Evolutionary conservation across 35 echinoderm and acorn worm species (phyloP).

Genomic region (Holothuria glaberrima): DNA sequence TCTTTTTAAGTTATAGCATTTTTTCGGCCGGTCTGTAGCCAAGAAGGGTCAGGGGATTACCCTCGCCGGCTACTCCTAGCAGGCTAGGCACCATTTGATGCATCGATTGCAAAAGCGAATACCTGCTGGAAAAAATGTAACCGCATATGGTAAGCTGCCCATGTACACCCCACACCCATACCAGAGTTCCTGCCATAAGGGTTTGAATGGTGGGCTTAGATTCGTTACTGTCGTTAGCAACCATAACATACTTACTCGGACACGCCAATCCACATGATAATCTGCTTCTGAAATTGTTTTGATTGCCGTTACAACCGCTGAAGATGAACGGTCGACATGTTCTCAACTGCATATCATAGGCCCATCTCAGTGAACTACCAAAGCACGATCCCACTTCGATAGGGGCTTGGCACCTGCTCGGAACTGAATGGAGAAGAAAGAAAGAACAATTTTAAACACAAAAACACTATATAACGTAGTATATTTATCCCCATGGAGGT

Average conservation of each 20-base stretch:
- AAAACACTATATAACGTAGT: background rate
- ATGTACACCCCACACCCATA: no score
- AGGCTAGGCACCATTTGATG: no score
- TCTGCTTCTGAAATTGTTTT: conserved; percentile 17
- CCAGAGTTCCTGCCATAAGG: no score
- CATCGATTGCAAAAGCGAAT: no score
- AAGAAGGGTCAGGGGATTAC: no score
- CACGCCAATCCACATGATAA: background rate
- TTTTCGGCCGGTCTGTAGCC: no score
- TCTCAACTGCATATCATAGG: background rate
- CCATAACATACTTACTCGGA: background rate
- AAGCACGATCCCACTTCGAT: background rate
- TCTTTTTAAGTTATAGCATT: no score
- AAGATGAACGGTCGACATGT: background rate
- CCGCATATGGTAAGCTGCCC: no score
- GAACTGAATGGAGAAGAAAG: background rate
- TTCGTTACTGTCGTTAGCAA: background rate
- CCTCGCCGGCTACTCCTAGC: no score
- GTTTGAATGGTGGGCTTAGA: no score
- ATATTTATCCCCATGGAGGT: no score
- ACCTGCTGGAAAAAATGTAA: no score
- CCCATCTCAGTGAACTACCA: conserved; percentile 4
- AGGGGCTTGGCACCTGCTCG: background rate
- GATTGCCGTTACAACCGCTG: conserved; percentile 12
- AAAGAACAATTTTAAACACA: background rate